Percentiles rank a stretch among this genome's conserved stretches.
These are phyloP conservation scores for Stylophora pistillata DNA, from an alignment of 64 coral and sea anemone genomes.

Conservation along the genomic window DNA sequence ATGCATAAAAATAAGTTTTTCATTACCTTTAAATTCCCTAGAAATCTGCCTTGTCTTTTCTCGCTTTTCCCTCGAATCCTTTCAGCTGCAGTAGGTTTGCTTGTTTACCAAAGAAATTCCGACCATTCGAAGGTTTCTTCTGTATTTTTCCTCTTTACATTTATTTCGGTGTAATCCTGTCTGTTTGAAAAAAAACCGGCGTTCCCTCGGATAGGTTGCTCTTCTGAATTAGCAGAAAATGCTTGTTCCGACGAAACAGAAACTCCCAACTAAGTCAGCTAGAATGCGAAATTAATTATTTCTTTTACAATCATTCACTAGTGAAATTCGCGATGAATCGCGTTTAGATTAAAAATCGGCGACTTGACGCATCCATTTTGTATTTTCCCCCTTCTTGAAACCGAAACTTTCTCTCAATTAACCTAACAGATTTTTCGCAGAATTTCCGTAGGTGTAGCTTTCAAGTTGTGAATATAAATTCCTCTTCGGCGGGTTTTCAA, in stretches of 20 bases:
- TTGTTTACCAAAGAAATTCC: background rate
- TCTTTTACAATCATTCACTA: too few relatives aligned
- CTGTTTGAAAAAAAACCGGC: background rate
- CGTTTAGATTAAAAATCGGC: background rate
- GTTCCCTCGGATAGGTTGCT: background rate
- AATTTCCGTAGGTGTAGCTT: background rate
- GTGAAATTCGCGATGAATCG: too few relatives aligned
- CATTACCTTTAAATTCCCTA: background rate
- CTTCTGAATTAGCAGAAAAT: background rate
- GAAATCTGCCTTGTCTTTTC: background rate
- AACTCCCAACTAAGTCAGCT: background rate
- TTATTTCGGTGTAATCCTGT: background rate
- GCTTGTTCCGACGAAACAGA: background rate
- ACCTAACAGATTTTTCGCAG: background rate
- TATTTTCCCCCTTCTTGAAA: background rate
- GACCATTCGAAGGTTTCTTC: background rate
- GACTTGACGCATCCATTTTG: background rate
- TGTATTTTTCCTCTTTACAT: background rate
- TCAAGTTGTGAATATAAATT: background rate
- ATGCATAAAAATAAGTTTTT: background rate
- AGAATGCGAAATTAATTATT: too few relatives aligned
- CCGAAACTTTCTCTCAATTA: too few relatives aligned
- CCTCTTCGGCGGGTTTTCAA: background rate
- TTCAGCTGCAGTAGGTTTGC: background rate
- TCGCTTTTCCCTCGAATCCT: background rate